phyloP scores from a whole-genome alignment of 2,797 vertebrate genomes.

The Macrochelys suwanniensis region DNA sequence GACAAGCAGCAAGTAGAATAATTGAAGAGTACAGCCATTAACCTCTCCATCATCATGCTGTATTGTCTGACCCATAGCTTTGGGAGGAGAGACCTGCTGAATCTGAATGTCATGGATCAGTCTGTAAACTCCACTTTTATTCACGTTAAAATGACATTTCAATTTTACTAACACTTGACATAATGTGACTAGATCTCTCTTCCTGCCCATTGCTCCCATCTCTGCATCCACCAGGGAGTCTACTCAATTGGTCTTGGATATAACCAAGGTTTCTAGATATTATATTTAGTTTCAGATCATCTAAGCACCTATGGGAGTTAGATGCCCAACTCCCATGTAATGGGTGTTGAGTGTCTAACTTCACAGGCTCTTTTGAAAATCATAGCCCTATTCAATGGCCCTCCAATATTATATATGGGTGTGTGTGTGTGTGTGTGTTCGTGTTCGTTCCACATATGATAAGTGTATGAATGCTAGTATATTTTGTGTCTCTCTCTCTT shows the following conservation, averaged over 20 bases:
- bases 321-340: too few species aligned
- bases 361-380: not conserved
- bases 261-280: too few species aligned
- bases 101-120: too few species aligned
- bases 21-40: not conserved
- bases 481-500: not conserved
- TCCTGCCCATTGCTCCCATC: not conserved
- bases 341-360: not conserved
- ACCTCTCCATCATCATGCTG: not conserved
- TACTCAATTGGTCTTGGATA: not conserved
- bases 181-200: not conserved
- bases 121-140: not conserved
- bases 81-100: not conserved
- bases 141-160: not conserved
- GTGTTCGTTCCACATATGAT: not conserved
- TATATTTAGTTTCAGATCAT: too few species aligned
- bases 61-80: not conserved
- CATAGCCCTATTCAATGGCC: not conserved
- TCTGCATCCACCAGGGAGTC: not conserved
- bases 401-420: not conserved
- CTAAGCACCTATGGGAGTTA: not conserved
- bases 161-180: not conserved
- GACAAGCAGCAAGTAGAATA: too few species aligned
- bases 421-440: rapidly evolving
- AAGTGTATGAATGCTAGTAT: not conserved